Evolutionary conservation across 35 echinoderm and acorn worm genomes (phyloP).

Genomic region (Apostichopus japonicus): DNA sequence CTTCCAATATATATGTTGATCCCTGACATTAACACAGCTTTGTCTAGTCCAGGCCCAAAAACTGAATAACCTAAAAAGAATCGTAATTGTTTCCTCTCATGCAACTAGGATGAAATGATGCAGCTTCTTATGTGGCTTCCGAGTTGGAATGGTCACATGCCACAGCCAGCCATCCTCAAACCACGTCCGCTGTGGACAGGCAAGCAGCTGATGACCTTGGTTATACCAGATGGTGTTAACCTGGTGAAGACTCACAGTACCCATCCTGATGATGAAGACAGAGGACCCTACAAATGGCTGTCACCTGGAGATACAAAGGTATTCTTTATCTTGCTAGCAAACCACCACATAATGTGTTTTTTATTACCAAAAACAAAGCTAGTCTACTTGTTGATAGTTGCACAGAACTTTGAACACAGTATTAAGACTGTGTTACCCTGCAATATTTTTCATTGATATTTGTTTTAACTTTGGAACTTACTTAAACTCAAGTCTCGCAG

Average conservation of each 20-base stretch:
- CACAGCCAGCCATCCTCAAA: conserved; percentile 95
- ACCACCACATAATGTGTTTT: no score
- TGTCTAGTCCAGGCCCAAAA: no score
- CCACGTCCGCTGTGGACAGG: conserved; percentile 96
- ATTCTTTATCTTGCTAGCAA: neutral
- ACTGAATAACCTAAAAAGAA: no score
- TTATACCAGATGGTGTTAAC: conserved; percentile 91
- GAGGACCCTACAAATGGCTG: conserved; percentile 97
- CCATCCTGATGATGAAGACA: conserved; percentile 96
- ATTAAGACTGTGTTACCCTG: no score
- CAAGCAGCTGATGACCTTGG: conserved; percentile 93
- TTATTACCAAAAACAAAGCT: no score
- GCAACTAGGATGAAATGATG: conserved; percentile 83
- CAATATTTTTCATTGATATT: no score
- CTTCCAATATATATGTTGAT: no score
- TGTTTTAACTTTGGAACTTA: no score
- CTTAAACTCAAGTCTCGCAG: no score
- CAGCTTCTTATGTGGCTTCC: conserved; percentile 97
- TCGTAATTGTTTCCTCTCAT: neutral
- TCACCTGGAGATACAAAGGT: conserved; percentile 99
- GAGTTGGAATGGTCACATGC: conserved; percentile 94
- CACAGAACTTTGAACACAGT: no score
- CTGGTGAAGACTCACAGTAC: conserved; percentile 92
- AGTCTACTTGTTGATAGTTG: no score
- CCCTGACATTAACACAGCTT: no score